Base-by-base conservation (phyloP, 2,888 invertebrate genomes). In the Byasa hedistus region DNA sequence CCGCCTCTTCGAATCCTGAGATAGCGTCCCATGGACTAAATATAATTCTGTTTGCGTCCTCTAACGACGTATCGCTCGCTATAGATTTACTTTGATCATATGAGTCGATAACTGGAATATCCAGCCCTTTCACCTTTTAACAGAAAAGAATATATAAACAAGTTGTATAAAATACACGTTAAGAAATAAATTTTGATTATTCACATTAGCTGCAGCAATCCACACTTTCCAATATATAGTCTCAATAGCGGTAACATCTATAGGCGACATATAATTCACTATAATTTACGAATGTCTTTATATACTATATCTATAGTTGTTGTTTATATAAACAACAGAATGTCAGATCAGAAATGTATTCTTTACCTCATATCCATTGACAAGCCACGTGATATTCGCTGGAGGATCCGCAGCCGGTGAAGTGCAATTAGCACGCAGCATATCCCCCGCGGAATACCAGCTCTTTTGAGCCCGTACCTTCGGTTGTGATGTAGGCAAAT, bases 391-490 rank as follows among this genome's bases (percentile, higher is more conserved):
- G 70, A 95, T 91, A 74, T 92, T 92, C 39, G 94, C 94, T 5
- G 94, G 92, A 0, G 95, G 95, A 73, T 93, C 93, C 19, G 95
- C 94, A 12, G 94, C 93, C 17, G 94, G 92, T 7, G 95, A 93
- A 21, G 94, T 93, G 83, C 96, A 95, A 86, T 95, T 95, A 64
- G 95, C 95, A 66, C 92, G 89, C 70, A 96, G 91, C 81, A 92
- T 92, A 76, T 95, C 95, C 24, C 95, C 95, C 32, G 93, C 92
- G 68, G 95, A 94, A 83, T 95, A 94, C 81, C 94, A 94, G 72
- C 94, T 93, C 78, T 94, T 93, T 79, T 94, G 94, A 27, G 95
- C 92, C 71, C 91, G 89, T 74, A 95, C 94, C 75, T 85, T 85
- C 59, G 95, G 95, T 62, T 93, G 92, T 62, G 89, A 85, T 70